Base-by-base conservation (phyloP, 1,140 invertebrate genomes). In the Oncopodura yosiiana region DNA sequence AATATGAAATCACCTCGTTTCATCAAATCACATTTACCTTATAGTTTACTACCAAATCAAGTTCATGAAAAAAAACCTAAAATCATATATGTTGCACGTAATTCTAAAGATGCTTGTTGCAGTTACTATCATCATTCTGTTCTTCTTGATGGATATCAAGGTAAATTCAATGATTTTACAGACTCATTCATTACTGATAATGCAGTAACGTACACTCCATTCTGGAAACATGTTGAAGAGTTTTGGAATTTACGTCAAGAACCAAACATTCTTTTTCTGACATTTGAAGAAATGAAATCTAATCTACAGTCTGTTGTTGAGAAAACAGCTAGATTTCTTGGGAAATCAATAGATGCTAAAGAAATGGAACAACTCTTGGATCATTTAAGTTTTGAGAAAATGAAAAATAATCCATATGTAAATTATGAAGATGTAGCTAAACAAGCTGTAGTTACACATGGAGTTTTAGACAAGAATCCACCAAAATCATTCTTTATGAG, bases 201-300 rank as follows among this genome's bases (percentile, higher is more conserved):
- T 50, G 44, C 43, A 32, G 49, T 44, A 27, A n/a, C 30, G n/a
- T 44, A 9, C 24, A 26, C 19, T 16, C 78, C 81, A 26, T 78
- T 83, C 61, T 83, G 81, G 81, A 75, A 77, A 46, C 84, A 87
- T 65, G 78, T 86, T 62, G 67, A 79, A 57, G 76, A 56, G 14
- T 85, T 80, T 66, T 91, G 86, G 86, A 74, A 81, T 16, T 72
- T 73, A n/a, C 75, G 80, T 50, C 59, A 86, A 51, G 77, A 88
- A 41, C 75, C 81, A 0, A 88, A 91, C 60, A 69, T 91, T 3
- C 70, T 88, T 1, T 84, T 92, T 60, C 68, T 91, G 23, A 88
- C 80, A 59, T 94, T 86, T 65, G 87, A 93, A 72, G 86, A 90
- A 43, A 82, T 89, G 83, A 86, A 86, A 65, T n/a, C n/a, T n/a